phyloP scores from a whole-genome alignment of 1,140 invertebrate genomes.

The Lithobius niger region DNA sequence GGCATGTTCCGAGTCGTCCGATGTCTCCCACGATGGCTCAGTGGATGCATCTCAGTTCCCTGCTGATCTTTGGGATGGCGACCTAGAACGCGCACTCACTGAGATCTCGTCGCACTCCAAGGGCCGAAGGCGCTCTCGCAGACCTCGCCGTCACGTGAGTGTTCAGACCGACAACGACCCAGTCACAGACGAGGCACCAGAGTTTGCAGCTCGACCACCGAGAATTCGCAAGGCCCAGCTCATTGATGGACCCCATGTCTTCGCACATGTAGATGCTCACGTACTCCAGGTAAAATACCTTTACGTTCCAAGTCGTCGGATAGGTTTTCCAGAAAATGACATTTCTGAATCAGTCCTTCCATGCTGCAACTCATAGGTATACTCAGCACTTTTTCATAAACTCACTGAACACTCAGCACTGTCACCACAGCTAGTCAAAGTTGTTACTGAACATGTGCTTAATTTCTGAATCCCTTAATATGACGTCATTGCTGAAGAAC shows the following conservation, averaged over 20 bases:
- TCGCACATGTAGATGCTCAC: slow-evolving; percentile 20
- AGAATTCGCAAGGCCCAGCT: slow-evolving; percentile 24
- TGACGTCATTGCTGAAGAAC: too few relatives aligned
- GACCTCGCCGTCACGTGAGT: background rate
- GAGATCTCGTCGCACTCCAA: background rate
- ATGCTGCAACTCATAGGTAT: too few relatives aligned
- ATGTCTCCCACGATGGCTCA: background rate
- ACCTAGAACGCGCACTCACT: background rate
- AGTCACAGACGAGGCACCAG: slow-evolving; percentile 23
- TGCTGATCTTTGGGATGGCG: slow-evolving; percentile 1
- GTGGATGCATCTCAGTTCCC: background rate
- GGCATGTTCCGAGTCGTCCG: background rate
- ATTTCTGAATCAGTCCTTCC: too few relatives aligned
- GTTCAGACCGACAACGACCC: slow-evolving; percentile 24
- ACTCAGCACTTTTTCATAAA: too few relatives aligned
- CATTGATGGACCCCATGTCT: slow-evolving; percentile 16
- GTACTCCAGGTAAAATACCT: slow-evolving; percentile 18
- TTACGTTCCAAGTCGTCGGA: background rate
- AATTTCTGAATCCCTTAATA: too few relatives aligned
- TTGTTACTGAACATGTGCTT: too few relatives aligned
- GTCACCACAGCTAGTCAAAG: too few relatives aligned
- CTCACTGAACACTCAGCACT: too few relatives aligned
- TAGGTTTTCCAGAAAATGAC: too few relatives aligned
- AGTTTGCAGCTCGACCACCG: slow-evolving; percentile 23
- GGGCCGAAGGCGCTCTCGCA: background rate